Base-by-base conservation (phyloP, 2,888 invertebrate genomes). In the Orthosia gracilis region DNA sequence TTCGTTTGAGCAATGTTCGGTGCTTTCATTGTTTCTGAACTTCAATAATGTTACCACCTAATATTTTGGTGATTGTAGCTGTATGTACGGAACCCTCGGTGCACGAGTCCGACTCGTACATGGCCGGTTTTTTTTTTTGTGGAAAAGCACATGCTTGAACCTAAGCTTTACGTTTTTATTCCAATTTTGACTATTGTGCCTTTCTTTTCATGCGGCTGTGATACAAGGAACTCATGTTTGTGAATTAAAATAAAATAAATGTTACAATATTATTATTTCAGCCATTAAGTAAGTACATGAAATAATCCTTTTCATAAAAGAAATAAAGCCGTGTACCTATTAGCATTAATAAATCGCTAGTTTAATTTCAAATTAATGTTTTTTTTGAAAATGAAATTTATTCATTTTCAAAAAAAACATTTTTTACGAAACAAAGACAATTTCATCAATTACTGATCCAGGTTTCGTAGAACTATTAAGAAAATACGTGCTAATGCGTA, bases 301-400 rank as follows among this genome's bases (percentile, higher is more conserved):
- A 17, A 23, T 47, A 23, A 11, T 17, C 5, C 26, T 26, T 5
- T 15, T 52, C 11, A 31, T n/a, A 17, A 11, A 15, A 7, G 7
- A 40, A 65, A 15, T 65, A 52, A 52, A 65, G 17, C 21, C 17
- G 17, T 31, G 11, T 52, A 31, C 1, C 4, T 17, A 54, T 17
- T 67, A 45, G 15, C 12, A 40, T 18, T 18, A 4, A 23, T 15
- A 40, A 50, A 52, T 12, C 2, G 9, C 17, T 17, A 26, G 9
- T 68, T n/a, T 52, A 21, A 40, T 23, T 54, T n/a, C 23, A 54
- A n/a, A 45, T 67, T n/a, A 54, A n/a, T 47, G 15, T 26, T 45
- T 26, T 17, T 23, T 68, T 17, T 47, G 2, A 3, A 55, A 4
- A 18, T 15, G 15, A 47, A 47, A 21, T 70, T 11, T 11, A 17